A percentile compares a stretch with the other conserved stretches of the same genome.
phyloP scores from a whole-genome alignment of 1,140 invertebrate species.

The Holcopasites calliopsidis region DNA sequence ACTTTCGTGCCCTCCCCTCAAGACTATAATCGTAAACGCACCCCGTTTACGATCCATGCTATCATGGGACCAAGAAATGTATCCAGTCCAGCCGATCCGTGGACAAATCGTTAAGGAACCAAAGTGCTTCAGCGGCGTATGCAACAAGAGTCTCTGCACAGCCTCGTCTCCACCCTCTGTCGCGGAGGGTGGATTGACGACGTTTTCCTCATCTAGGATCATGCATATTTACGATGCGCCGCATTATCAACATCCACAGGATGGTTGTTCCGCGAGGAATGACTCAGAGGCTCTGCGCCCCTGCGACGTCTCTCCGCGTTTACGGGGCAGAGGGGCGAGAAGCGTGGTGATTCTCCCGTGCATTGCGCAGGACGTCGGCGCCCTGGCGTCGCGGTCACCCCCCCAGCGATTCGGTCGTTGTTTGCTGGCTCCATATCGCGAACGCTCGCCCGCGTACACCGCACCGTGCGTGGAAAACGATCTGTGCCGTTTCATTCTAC shows the following conservation, averaged over 20 bases:
- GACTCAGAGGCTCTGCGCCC: constrained; percentile 49
- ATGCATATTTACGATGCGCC: constrained; percentile 29
- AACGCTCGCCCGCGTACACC: constrained; percentile 20
- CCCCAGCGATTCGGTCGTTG: constrained; percentile 49
- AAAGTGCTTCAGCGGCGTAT: neutral
- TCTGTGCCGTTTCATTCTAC: neutral
- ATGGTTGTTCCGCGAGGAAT: constrained; percentile 41
- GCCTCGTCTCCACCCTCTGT: neutral
- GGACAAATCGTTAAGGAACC: neutral
- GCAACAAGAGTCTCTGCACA: neutral
- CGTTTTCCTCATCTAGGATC: constrained; percentile 12
- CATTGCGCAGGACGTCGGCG: constrained; percentile 62
- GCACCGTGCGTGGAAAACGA: neutral
- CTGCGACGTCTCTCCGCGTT: constrained; percentile 12
- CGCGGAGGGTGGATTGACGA: neutral
- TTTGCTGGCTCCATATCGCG: constrained; percentile 47
- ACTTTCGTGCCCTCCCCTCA: neutral
- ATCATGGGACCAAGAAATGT: neutral
- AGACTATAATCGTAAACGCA: neutral
- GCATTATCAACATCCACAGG: too few relatives aligned
- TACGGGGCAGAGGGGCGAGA: constrained; percentile 6
- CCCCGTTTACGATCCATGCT: neutral
- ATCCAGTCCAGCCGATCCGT: neutral
- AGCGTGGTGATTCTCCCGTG: constrained; percentile 38
- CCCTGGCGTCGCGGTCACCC: constrained; percentile 48